Evolutionary conservation across 2,888 invertebrate genomes (phyloP), one percentile per base, ranked within the genome.

Genomic region (Agrypnus murinus): DNA sequence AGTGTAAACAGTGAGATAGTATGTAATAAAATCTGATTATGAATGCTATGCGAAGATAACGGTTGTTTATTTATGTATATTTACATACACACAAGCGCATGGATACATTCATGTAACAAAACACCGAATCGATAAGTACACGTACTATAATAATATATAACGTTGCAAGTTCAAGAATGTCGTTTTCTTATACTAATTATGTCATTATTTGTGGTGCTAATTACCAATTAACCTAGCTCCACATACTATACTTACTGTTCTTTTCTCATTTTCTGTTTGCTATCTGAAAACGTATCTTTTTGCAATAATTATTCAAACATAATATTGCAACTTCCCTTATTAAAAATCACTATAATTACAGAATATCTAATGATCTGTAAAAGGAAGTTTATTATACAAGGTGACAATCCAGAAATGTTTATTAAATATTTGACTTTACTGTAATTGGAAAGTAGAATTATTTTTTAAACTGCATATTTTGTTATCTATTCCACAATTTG

Each of bases 11-110:
- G 25, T n/a, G n/a, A n/a, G n/a, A n/a, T n/a, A 45, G 8, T 46
- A 10, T 19, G 19, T 46, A 46, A 46, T 19, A 46, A 46, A 46
- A 46, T 19, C 19, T 17, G 46, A 19, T 46, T 19, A 46, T 19
- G 46, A 46, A 19, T 46, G 46, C 46, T 10, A 46, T 46, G 46
- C 19, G 25, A 46, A 19, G 17, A 46, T 46, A 46, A 46, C 46
- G 46, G 46, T 46, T 46, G 17, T 46, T 46, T 46, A 46, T 46
- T 46, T 46, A 46, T 46, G 4, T 19, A 19, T 19, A 19, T 19
- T 25, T 25, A 25, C 25, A 25, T 25, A 25, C 25, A 25, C 25
- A 25, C 25, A 25, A 25, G 3, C 25, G 5, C 25, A 3, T 25
- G 25, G 3, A 25, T 5, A 17, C 46, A 10, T 17, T 10, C 46